Evolutionary conservation across 2,888 invertebrate species (phyloP).

Genomic region (Spicauda simplicius): DNA sequence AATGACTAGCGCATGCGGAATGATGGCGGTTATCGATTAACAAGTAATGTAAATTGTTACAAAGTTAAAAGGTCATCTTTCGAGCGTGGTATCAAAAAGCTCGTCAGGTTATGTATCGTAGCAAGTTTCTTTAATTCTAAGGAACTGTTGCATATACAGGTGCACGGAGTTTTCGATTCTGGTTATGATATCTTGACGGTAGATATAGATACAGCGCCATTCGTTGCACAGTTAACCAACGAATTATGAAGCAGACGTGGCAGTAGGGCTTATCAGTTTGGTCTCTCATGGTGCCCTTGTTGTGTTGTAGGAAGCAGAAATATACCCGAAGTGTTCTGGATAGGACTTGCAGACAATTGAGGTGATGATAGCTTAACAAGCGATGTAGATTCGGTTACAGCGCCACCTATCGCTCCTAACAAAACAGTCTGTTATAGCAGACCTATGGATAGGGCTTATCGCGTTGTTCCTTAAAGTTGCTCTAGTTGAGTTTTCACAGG

Average conservation of each 20-base stretch:
- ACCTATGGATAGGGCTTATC: background rate
- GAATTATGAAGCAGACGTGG: slow-evolving; percentile 96
- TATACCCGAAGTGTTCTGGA: slow-evolving; percentile 99
- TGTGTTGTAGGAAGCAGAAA: slow-evolving; percentile 99
- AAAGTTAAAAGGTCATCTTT: slow-evolving; percentile 2
- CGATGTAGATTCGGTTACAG: slow-evolving; percentile 28
- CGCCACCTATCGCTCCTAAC: slow-evolving; percentile 43
- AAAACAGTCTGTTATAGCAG: background rate
- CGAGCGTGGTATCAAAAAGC: slow-evolving; percentile 90
- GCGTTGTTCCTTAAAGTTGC: background rate
- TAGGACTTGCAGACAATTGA: slow-evolving; percentile 99
- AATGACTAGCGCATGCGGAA: background rate
- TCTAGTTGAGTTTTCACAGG: background rate
- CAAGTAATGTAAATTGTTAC: too few relatives aligned
- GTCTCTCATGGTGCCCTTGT: slow-evolving; percentile 99
- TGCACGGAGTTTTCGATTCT: background rate
- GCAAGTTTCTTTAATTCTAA: slow-evolving; percentile 97
- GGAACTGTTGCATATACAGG: slow-evolving; percentile 85
- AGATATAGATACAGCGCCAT: slow-evolving; percentile 41
- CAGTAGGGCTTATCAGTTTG: slow-evolving; percentile 99
- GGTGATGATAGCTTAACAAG: slow-evolving; percentile 86
- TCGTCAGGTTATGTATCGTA: slow-evolving; percentile 99
- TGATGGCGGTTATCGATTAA: too few relatives aligned
- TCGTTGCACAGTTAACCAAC: slow-evolving; percentile 33
- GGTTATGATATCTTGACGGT: background rate